Evolutionary conservation across 1,140 invertebrate genomes (phyloP).

Genomic region (Drosophila repleta): DNA sequence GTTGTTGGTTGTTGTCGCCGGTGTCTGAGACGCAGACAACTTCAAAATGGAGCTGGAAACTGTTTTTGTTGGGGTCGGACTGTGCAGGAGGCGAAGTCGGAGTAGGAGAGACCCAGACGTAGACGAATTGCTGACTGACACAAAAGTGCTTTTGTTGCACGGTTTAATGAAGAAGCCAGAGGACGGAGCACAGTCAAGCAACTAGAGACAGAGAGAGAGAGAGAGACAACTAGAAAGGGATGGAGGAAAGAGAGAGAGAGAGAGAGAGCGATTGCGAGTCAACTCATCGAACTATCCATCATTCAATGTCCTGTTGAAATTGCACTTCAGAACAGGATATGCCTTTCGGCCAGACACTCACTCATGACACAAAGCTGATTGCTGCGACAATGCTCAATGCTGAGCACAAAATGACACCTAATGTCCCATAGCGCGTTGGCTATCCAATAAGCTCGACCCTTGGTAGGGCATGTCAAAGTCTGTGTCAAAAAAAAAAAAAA

Average conservation of each 20-base stretch:
- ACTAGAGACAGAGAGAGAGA: not conserved
- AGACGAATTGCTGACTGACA: conserved; percentile 76
- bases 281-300: conserved; percentile 23
- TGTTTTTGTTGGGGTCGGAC: conserved; percentile 6
- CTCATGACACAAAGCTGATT: conserved; percentile 46
- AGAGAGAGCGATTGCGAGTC: not conserved
- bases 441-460: conserved; percentile 13
- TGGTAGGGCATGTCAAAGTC: conserved; percentile 27
- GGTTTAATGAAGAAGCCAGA: conserved; percentile 39
- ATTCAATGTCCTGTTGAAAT: conserved; percentile 22
- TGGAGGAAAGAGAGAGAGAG: not conserved
- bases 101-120: conserved; percentile 29
- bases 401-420: not conserved
- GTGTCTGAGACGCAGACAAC: conserved; percentile 79
- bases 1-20: conserved; percentile 55
- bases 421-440: conserved; percentile 2
- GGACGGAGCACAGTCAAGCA: not conserved
- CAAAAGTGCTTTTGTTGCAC: conserved; percentile 80
- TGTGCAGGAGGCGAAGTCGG: not conserved
- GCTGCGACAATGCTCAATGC: conserved; percentile 21
- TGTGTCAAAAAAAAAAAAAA: conserved; percentile 25
- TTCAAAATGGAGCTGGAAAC: conserved; percentile 67
- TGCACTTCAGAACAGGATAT: conserved; percentile 21
- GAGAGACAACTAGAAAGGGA: not conserved
- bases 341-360: conserved; percentile 23